phyloP scores from a whole-genome alignment of 2,113 vertebrate species.

The Hassar affinis region DNA sequence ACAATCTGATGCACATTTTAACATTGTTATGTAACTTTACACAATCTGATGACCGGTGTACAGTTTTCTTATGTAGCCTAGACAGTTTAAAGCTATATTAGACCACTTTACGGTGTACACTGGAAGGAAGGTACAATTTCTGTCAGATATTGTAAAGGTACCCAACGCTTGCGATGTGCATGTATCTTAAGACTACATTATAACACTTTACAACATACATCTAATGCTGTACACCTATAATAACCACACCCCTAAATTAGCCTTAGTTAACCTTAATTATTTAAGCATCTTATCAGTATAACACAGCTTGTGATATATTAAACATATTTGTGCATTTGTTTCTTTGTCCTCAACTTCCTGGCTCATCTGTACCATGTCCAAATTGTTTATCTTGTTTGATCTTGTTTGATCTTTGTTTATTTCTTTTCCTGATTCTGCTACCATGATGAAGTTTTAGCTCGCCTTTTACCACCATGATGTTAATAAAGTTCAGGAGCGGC shows the following conservation, averaged over 20 bases:
- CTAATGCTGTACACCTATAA: neutral
- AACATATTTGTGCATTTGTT: neutral
- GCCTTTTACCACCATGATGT: neutral
- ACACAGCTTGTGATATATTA: neutral
- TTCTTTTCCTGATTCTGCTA: neutral
- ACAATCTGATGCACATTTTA: neutral
- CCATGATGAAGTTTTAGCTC: neutral
- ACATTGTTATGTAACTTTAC: neutral
- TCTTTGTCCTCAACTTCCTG: neutral
- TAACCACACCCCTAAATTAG: neutral
- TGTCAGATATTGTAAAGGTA: too few relatives aligned
- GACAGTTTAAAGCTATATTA: neutral
- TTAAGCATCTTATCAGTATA: neutral
- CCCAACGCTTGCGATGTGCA: too few relatives aligned
- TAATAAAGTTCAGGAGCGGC: neutral
- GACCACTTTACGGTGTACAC: neutral
- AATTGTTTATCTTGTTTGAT: neutral
- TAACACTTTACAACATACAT: neutral
- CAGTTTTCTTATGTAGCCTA: neutral
- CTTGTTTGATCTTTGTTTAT: neutral
- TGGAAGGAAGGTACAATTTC: too few relatives aligned
- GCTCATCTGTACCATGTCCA: too few relatives aligned
- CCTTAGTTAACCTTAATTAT: neutral
- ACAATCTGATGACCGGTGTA: neutral
- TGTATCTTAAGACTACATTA: neutral